Conservation (phyloP, 2,888 invertebrate species). For the Meganola albula region DNA sequence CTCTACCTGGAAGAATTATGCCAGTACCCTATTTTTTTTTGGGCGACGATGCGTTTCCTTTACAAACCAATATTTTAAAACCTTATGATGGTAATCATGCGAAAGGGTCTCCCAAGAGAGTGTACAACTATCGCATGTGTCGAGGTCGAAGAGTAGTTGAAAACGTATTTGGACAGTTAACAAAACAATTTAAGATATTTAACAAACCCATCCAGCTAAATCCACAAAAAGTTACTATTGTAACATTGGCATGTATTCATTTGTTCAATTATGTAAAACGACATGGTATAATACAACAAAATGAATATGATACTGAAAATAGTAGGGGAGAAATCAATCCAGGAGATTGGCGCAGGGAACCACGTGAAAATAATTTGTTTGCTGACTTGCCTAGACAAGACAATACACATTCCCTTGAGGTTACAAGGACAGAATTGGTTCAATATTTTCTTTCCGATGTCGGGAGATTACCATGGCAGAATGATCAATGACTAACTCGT, state of each 20-base stretch:
- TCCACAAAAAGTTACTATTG: conserved; percentile 9
- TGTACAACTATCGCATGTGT: conserved; percentile 18
- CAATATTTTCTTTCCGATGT: conserved; percentile 13
- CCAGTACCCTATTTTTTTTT: conserved; percentile 9
- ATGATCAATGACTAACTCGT: conserved; percentile 13
- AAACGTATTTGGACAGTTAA: conserved; percentile 20
- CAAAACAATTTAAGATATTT: conserved; percentile 8
- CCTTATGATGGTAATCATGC: conserved; percentile 17
- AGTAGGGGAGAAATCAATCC: conserved; percentile 9
- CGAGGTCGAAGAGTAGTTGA: conserved; percentile 20
- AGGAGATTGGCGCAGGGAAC: conserved; percentile 8
- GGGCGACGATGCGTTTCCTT: conserved; percentile 10
- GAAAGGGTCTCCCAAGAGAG: conserved; percentile 11
- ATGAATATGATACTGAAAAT: conserved; percentile 18
- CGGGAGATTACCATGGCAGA: conserved; percentile 14
- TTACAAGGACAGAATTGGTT: conserved; percentile 11
- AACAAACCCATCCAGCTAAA: conserved; percentile 9
- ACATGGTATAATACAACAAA: conserved; percentile 7
- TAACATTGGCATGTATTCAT: conserved; percentile 7
- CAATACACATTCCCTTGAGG: conserved; percentile 9
- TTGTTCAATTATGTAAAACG: conserved; percentile 12
- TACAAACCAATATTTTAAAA: conserved; percentile 14
- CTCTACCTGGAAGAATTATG: conserved; percentile 15
- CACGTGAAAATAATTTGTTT: conserved; percentile 8
- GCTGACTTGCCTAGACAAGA: conserved; percentile 9